Evolutionary conservation across 2,888 invertebrate species (phyloP), one percentile per base, ranked within the genome.

Genomic region (Harmothoe impar): DNA sequence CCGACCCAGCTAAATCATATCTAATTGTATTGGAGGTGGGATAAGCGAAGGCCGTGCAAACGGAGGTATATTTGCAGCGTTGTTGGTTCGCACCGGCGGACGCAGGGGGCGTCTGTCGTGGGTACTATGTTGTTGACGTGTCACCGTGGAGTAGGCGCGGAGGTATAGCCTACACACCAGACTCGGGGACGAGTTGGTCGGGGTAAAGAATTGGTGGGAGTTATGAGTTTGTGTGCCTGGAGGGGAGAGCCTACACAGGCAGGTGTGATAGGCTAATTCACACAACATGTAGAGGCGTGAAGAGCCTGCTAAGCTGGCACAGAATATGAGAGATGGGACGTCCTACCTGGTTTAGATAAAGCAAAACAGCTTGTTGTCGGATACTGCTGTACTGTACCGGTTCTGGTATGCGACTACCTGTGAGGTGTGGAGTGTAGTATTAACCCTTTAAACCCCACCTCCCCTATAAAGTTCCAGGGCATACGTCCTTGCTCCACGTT

Each of bases 41-140:
- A 72, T 72, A 72, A 72, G 72, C 72, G 25, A 29, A 23, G 72
- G 23, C 23, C 23, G 29, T n/a, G 72, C 72, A 72, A 72, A 72
- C 72, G 20, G 29, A 29, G 72, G 72, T 72, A 5, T 72, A 15
- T 72, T 72, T 72, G 72, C 20, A 25, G 25, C 72, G 5, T 20
- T 72, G 72, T 72, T 72, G 72, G 72, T 72, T 72, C 72, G 72
- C 72, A 72, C 72, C 29, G 72, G 25, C 3, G 31, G 29, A 29
- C 31, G 25, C 31, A 12, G 62, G 62, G 62, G 62, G 62, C 62
- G 62, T 3, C 20, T 43, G 43, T 20, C 7, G 33, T 81, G 17
- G 81, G 81, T 17, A 81, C 81, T 81, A 81, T 35, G 31, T 81
- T 81, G 81, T 81, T 35, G 81, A 81, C 81, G 81, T 31, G 33